A percentile compares a stretch with the other conserved stretches of the same genome.
Evolutionary conservation across 2,888 invertebrate genomes (phyloP).

Genomic region (Apoderus coryli): DNA sequence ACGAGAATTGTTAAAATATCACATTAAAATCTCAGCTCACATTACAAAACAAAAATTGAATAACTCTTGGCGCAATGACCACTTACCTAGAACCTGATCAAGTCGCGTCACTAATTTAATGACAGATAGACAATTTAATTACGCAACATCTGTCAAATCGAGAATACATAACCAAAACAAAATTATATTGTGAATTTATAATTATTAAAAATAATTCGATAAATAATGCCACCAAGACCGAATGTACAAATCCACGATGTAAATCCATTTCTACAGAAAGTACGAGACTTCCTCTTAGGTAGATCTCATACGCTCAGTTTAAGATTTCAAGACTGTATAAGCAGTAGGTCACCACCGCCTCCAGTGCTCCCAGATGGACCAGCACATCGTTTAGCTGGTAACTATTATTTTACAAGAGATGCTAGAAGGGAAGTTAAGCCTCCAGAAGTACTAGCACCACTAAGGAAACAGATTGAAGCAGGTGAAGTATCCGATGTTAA

Average conservation of each 20-base stretch:
- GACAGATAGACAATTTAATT: too few relatives aligned
- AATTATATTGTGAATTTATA: too few relatives aligned
- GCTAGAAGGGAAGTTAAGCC: constrained; percentile 64
- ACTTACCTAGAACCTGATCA: too few relatives aligned
- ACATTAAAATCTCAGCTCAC: too few relatives aligned
- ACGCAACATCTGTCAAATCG: too few relatives aligned
- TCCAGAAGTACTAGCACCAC: constrained; percentile 40
- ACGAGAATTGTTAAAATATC: too few relatives aligned
- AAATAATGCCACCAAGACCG: constrained; percentile 18
- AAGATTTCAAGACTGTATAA: constrained; percentile 44
- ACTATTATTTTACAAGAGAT: constrained; percentile 77
- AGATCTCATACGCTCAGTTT: constrained; percentile 38
- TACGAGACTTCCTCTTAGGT: constrained; percentile 53
- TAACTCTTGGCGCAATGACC: too few relatives aligned
- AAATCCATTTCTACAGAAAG: constrained; percentile 43
- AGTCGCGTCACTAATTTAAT: too few relatives aligned
- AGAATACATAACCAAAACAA: too few relatives aligned
- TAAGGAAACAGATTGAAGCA: constrained; percentile 19
- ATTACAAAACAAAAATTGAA: too few relatives aligned
- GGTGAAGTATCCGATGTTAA: constrained; percentile 14
- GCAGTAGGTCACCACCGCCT: constrained; percentile 65
- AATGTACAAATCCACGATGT: constrained; percentile 40
- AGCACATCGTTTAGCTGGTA: constrained; percentile 58
- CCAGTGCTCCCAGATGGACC: constrained; percentile 74
- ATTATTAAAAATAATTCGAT: too few relatives aligned